Percentiles rank a stretch among this genome's conserved stretches.
Conservation (phyloP, 2,888 invertebrate species). For the Caenorhabditis wallacei region DNA sequence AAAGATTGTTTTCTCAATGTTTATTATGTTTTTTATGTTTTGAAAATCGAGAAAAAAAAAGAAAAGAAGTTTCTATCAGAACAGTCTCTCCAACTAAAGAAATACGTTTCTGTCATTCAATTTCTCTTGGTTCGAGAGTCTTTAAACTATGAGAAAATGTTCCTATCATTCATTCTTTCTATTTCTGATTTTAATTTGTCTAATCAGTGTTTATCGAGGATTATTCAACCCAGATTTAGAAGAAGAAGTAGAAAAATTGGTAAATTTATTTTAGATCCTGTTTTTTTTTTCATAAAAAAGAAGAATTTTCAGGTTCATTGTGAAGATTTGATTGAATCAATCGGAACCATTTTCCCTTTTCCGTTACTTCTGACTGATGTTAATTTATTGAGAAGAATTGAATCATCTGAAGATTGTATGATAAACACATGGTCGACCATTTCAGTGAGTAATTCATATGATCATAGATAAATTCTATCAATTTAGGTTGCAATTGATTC, state of each 20-base stretch:
- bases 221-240: too few species aligned
- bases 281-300: too few species aligned
- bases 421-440: not conserved
- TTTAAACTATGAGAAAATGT: not conserved
- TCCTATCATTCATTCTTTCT: not conserved
- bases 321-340: not conserved
- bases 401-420: not conserved
- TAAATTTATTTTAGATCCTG: too few species aligned
- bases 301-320: constrained; percentile 1
- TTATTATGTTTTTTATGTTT: not conserved
- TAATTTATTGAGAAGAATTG: not conserved
- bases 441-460: not conserved
- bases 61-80: not conserved
- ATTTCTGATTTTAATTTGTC: not conserved
- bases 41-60: too few species aligned
- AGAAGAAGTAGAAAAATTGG: too few species aligned
- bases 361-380: not conserved
- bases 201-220: too few species aligned
- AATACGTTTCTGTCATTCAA: too few species aligned
- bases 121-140: too few species aligned
- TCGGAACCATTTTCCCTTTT: not conserved
- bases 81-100: not conserved
- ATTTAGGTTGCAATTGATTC: not conserved
- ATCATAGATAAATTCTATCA: not conserved
- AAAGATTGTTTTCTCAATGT: not conserved